Base-by-base conservation (phyloP, 2,113 vertebrate genomes). In the Percina caprodes region DNA sequence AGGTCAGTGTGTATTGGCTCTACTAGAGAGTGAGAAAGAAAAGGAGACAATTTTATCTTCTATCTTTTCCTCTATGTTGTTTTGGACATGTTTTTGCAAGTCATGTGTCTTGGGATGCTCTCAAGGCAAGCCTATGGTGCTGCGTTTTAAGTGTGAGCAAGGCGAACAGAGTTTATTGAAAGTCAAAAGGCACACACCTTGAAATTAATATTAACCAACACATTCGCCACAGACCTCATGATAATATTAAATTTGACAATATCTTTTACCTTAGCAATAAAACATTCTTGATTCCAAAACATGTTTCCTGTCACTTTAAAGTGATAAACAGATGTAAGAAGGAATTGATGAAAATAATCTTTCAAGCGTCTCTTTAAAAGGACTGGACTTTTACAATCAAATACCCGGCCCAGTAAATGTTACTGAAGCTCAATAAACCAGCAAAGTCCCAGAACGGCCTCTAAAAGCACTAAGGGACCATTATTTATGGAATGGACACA, bases 91-190 rank as follows among this genome's bases (percentile, higher is more conserved):
- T 70, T 73, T 84, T 51, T 78, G 15, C 74, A 82, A 79, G 26
- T 91, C 77, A 85, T 70, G 61, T 75, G 24, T 90, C 88, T 79
- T 74, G 70, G 66, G 81, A 89, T 80, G 67, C 16, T 80, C 61
- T 78, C 16, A 46, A 67, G 60, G 68, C 76, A 71, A 66, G 76
- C 6, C 35, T 80, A 26, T 24, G 48, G 19, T 56, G 30, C 52
- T 71, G 61, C 87, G 82, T 85, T 91, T 84, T 87, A 84, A 79
- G 79, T 75, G 19, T 3, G 13, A 52, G 70, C 62, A 74, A 79
- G 56, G 55, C 46, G 52, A 55, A 81, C 54, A 26, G 16, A 13
- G 42, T 69, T 61, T 58, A 45, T 63, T 19, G 26, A 48, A 46
- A 49, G 79, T 88, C 52, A 90, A 82, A 73, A 68, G 83, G 84